These are phyloP conservation scores for Zosterops japonicus DNA, from an alignment of 2,113 vertebrate species.

Conservation along the genomic window DNA sequence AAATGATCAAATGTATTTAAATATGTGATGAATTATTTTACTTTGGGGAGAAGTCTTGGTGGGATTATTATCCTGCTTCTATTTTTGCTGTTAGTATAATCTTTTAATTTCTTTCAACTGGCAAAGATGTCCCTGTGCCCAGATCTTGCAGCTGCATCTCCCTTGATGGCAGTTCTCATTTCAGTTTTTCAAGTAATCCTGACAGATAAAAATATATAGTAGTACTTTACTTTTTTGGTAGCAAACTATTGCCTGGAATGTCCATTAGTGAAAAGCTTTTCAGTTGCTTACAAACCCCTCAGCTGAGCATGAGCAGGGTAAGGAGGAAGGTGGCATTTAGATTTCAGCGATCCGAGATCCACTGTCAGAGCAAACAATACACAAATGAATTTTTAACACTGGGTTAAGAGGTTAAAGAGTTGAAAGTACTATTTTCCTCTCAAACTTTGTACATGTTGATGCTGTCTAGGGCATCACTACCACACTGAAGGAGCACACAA, in stretches of 20 bases:
- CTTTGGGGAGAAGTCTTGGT: neutral
- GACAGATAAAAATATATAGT: neutral
- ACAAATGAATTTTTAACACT: constrained; percentile 43
- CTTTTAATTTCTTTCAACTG: neutral
- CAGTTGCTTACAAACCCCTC: neutral
- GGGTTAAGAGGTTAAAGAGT: constrained; percentile 12
- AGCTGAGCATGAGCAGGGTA: neutral
- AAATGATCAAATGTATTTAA: constrained; percentile 33
- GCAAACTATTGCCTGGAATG: neutral
- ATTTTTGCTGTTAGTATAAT: neutral
- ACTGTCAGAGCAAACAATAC: neutral
- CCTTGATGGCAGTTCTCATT: neutral
- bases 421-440: neutral
- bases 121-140: neutral
- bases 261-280: neutral
- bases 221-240: neutral
- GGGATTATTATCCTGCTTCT: neutral
- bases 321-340: neutral
- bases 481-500: neutral
- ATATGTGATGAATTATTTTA: neutral
- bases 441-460: neutral
- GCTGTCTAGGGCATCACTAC: neutral
- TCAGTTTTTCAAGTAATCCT: neutral
- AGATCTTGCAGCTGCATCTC: neutral
- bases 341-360: neutral